phyloP scores from a whole-genome alignment of 2,113 vertebrate genomes.

The Pterocles orientalis region DNA sequence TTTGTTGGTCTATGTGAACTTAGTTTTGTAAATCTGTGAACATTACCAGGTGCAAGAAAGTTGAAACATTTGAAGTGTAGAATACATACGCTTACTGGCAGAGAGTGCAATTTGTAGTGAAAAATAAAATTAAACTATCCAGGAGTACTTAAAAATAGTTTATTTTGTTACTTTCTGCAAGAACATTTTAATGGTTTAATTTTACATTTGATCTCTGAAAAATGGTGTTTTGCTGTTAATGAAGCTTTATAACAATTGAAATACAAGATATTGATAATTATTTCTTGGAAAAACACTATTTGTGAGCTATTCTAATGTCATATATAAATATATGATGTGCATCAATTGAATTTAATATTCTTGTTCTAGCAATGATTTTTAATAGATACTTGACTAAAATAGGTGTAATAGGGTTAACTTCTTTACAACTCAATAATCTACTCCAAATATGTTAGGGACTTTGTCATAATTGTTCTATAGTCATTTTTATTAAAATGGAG shows the following conservation, averaged over 20 bases:
- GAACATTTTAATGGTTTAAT: background rate
- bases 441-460: background rate
- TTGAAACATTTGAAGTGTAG: background rate
- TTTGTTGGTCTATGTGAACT: background rate
- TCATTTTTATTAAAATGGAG: background rate
- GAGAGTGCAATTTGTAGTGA: background rate
- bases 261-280: background rate
- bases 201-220: background rate
- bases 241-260: background rate
- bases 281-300: background rate
- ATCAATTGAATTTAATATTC: background rate
- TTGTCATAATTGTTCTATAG: background rate
- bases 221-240: background rate
- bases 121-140: background rate
- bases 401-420: background rate
- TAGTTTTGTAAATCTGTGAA: background rate
- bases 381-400: background rate
- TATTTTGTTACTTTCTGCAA: background rate
- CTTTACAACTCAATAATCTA: background rate
- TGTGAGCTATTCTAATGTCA: background rate
- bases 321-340: background rate
- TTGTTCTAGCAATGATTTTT: background rate
- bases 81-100: background rate
- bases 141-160: background rate
- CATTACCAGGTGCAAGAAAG: background rate